Base-by-base conservation (phyloP, 2,888 invertebrate species). In the Polyommatus icarus region DNA sequence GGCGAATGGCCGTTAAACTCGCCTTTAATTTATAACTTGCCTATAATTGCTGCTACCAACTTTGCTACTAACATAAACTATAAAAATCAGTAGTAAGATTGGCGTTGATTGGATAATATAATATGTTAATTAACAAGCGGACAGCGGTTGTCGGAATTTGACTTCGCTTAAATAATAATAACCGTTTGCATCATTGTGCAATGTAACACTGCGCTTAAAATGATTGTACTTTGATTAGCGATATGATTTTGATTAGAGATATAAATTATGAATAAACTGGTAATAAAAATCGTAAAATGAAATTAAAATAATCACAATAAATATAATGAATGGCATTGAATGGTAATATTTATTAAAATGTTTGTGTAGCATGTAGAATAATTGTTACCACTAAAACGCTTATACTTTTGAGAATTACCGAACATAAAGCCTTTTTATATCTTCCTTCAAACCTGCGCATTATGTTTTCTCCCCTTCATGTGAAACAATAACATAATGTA, bases 101-200 rank as follows among this genome's bases (percentile, higher is more conserved):
- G 40, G 72, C 40, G 40, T 72, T 72, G 50, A 75, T 75, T 50
- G 29, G 46, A 73, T 72, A 73, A 73, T 46, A 15, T 50, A 73
- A 15, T 50, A 73, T 54, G 50, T 54, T 75, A 75, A 75, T 75
- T 54, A 75, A 54, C 12, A 29, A 29, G 46, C 75, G 15, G 75
- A 75, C 54, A 54, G 75, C 29, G 75, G 50, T 75, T 75, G 75
- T 75, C 50, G 75, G 75, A 75, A 75, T 75, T 75, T 50, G 29
- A 50, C 54, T 50, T 75, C 7, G 75, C 75, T 54, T 75, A 75
- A 50, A 50, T 73, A 24, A 50, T 75, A 32, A 67, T 75, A 75
- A 75, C 15, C 24, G 29, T 54, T 75, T 75, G 54, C 12, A 50
- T 73, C 15, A 73, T 29, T 75, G 29, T 54, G 75, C 54, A 75